Evolutionary conservation across 2,113 vertebrate species (phyloP), one percentile per base, ranked within the genome.

Genomic region (Phalacrocorax brasilianus): DNA sequence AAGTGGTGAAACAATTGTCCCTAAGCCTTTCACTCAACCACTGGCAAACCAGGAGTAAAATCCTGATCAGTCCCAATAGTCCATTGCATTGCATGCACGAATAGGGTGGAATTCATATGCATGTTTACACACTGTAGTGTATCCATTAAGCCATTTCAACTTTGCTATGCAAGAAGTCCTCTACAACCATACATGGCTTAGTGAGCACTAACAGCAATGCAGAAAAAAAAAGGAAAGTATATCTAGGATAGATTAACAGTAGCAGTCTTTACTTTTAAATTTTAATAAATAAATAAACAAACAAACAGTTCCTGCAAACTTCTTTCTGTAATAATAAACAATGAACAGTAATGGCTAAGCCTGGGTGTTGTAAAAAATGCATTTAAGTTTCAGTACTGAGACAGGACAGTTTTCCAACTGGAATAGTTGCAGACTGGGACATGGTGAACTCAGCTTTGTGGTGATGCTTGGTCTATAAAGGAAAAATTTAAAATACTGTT

Each of bases 401-500:
- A 53, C 20, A 70, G 42, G 42, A 84, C 8, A 45, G 16, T 40
- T 72, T 85, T 75, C 56, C 49, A 6, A 35, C 11, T 62, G 42
- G 9, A 88, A 40, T 4, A 17, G 11, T 85, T 81, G 88, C 55
- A 82, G 33, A 52, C 26, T 95, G 91, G 58, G 72, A 89, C 70
- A 68, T 53, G 38, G 53, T 89, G 68, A 95, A 88, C 32, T 27
- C 85, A 52, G 35, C 32, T 93, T 96, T 95, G 49, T 73, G 78
- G 45, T 76, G 65, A 85, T 97, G 61, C 67, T 79, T 70, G 79
- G 35, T 66, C 87, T 66, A 92, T 56, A 93, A 96, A 95, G 67
- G 55, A 96, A 97, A 82, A 27, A 62, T 93, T n/a, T 94, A 45
- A 89, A 97, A 96, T 97, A 87, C 63, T 13, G 47, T 77, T 71